phyloP scores from a whole-genome alignment of 1,140 invertebrate genomes.

The Drosophila biarmipes region DNA sequence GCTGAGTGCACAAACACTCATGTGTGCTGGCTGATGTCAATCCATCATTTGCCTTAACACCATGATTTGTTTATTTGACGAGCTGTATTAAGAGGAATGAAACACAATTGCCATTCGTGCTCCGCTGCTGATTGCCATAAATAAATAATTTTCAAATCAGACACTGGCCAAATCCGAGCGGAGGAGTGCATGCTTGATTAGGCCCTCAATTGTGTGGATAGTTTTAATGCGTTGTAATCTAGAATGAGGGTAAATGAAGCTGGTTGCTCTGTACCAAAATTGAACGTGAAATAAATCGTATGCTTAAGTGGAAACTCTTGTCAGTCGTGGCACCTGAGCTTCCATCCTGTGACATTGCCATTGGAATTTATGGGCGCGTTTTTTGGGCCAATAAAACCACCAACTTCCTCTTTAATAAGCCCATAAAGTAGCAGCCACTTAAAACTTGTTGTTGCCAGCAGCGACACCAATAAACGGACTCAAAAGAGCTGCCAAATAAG shows the following conservation, averaged over 20 bases:
- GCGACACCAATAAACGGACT: conserved; percentile 31
- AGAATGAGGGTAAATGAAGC: neutral
- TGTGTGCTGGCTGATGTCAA: conserved; percentile 49
- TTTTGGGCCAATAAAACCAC: conserved; percentile 22
- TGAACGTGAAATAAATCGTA: conserved; percentile 12
- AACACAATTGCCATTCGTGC: conserved; percentile 49
- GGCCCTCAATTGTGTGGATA: conserved; percentile 33
- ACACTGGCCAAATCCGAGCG: conserved; percentile 45
- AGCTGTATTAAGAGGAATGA: conserved; percentile 59
- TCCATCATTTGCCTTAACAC: conserved; percentile 76
- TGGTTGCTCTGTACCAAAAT: conserved; percentile 2
- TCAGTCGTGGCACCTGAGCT: conserved; percentile 53
- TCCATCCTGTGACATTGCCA: neutral
- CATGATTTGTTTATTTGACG: conserved; percentile 74
- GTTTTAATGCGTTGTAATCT: conserved; percentile 29
- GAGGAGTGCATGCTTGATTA: conserved; percentile 34
- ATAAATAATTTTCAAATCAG: conserved; percentile 82
- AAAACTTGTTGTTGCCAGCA: conserved; percentile 44
- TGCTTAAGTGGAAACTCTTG: conserved; percentile 29
- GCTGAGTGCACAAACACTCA: conserved; percentile 42
- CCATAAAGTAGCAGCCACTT: conserved; percentile 50
- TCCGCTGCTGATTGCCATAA: conserved; percentile 56
- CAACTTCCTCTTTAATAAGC: conserved; percentile 47
- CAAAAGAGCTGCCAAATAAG: conserved; percentile 47
- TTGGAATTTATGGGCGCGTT: conserved; percentile 40